Evolutionary conservation across 2,888 invertebrate genomes (phyloP), one percentile per base, ranked within the genome.

Genomic region (Amorpha juglandis): DNA sequence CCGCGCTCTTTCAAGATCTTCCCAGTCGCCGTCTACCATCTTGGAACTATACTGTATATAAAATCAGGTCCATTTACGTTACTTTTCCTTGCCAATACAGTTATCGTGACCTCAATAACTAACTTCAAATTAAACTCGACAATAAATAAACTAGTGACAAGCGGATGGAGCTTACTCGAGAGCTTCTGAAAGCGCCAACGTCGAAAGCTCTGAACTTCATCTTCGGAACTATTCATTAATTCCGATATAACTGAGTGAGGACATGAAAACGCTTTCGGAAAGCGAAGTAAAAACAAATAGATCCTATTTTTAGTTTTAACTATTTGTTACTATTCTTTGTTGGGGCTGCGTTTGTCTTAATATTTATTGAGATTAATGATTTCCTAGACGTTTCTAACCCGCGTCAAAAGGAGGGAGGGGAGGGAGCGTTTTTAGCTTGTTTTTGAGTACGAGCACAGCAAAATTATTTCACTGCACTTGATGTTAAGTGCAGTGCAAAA

Each of bases 261-360:
- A 66, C 66, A 66, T 35, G 66, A 51, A 66, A 66, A 63, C 52
- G 66, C 66, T 66, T 53, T 66, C 27, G 27, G 47, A 19, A 45
- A 16, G 11, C 38, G 42, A 42, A 38, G 21, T 16, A 58, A 58
- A 58, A 58, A 58, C 53, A n/a, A 35, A 53, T 16, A 19, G 38
- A 19, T 33, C 42, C 16, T 42, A 12, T 7, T 19, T 19, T 38
- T 11, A 38, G 11, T 38, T 55, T 55, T 55, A 38, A 16, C 12
- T 19, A 42, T 58, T 58, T 58, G 19, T 58, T 50, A 50, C 42
- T 42, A 12, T 16, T 55, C 16, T 42, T 19, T 9, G 53, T 52
- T 33, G 38, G 19, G 12, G 14, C 16, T 38, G 55, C 8, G 16
- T 42, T 19, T 42, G 1, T 19, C 38, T 11, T 16, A 58, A 58